phyloP scores from a whole-genome alignment of 2,113 vertebrate genomes.

The Menidia beryllina region DNA sequence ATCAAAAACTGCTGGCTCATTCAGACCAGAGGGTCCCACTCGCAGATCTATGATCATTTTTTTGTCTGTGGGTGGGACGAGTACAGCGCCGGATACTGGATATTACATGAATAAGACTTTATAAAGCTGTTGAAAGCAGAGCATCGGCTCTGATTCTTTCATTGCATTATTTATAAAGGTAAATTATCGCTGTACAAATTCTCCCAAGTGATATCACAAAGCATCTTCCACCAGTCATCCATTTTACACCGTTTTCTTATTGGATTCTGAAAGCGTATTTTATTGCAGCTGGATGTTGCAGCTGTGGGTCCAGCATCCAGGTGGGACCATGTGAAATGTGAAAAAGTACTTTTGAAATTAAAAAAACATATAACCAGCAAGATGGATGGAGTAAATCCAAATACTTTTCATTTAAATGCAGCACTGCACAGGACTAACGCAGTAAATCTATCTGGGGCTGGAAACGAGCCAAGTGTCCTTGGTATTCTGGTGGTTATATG shows the following conservation, averaged over 20 bases:
- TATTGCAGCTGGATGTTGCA: neutral
- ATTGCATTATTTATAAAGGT: neutral
- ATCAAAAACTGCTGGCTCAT: constrained; percentile 53
- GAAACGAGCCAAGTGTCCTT: constrained; percentile 42
- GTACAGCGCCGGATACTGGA: neutral
- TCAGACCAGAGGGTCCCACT: constrained; percentile 28
- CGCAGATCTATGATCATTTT: too few species aligned
- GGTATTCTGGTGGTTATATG: constrained; percentile 50
- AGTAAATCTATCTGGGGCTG: constrained; percentile 51
- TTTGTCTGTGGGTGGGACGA: constrained; percentile 2
- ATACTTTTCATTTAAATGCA: constrained; percentile 11
- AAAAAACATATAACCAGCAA: neutral
- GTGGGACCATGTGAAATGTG: neutral
- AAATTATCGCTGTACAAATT: neutral
- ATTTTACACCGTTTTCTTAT: neutral
- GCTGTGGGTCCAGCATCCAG: neutral
- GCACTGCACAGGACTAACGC: constrained; percentile 5
- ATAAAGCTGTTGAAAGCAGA: neutral
- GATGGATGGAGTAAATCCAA: constrained; percentile 33
- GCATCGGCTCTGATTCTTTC: neutral
- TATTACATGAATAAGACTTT: neutral
- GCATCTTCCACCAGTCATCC: neutral
- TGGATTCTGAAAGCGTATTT: neutral
- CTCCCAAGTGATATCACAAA: neutral
- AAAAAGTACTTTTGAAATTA: constrained; percentile 8